Conservation (phyloP, 92 coral and sea anemone genomes). For the Phenganax marumi region DNA sequence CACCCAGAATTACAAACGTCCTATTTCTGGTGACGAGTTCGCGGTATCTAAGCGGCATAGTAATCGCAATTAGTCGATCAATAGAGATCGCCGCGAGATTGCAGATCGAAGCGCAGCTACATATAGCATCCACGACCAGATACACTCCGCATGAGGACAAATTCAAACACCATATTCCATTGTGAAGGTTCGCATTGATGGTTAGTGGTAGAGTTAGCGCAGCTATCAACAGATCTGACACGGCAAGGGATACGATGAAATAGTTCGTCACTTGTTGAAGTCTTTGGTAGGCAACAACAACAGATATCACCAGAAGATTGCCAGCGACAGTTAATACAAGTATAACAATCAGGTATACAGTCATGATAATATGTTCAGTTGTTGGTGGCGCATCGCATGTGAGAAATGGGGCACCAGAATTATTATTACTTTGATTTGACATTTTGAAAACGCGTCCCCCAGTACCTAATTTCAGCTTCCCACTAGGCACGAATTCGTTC, state of each 20-base stretch:
- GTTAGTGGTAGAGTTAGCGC: constrained; percentile 74
- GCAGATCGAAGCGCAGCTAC: constrained; percentile 79
- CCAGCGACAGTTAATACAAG: constrained; percentile 77
- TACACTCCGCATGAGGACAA: constrained; percentile 69
- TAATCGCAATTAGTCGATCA: constrained; percentile 94
- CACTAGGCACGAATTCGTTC: no score
- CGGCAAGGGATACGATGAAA: constrained; percentile 83
- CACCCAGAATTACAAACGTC: constrained; percentile 63
- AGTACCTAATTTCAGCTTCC: neutral
- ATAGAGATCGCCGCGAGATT: constrained; percentile 81
- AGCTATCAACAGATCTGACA: constrained; percentile 78
- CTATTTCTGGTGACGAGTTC: constrained; percentile 67
- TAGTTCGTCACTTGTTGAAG: constrained; percentile 81
- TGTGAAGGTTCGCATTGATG: constrained; percentile 72
- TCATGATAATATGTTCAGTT: constrained; percentile 60
- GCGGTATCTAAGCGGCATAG: constrained; percentile 77
- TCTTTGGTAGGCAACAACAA: constrained; percentile 70
- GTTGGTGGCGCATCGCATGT: constrained; percentile 57
- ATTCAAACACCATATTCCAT: constrained; percentile 81
- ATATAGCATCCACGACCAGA: constrained; percentile 68
- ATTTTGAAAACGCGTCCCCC: neutral
- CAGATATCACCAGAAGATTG: constrained; percentile 75
- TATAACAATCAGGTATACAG: constrained; percentile 64
- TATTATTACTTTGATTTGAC: neutral
- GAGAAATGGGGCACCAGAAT: neutral